Conservation (phyloP, 2,888 invertebrate genomes). For the Agriopis marginaria region DNA sequence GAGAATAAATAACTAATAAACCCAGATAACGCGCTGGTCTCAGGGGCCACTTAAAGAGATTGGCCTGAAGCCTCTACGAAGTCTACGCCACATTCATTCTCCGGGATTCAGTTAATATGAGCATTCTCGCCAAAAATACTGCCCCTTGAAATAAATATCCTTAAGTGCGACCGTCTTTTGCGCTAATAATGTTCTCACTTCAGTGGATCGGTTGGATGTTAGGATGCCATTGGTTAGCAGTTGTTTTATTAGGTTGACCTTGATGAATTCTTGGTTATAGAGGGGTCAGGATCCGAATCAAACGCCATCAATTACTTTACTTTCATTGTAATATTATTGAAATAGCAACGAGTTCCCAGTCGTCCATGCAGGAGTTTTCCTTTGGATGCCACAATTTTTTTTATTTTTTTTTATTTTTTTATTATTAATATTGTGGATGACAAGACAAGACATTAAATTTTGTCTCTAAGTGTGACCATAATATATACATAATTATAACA, state of each 20-base stretch:
- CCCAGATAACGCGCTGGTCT: conserved; percentile 69
- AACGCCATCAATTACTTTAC: too few relatives aligned
- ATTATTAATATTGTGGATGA: too few relatives aligned
- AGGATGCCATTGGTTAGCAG: conserved; percentile 18
- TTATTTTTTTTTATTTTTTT: too few relatives aligned
- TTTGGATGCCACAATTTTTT: too few relatives aligned
- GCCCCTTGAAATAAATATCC: conserved; percentile 74
- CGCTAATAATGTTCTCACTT: conserved; percentile 42
- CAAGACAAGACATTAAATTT: too few relatives aligned
- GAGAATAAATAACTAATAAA: conserved; percentile 82
- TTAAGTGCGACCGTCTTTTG: conserved; percentile 62
- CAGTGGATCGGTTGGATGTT: conserved; percentile 16
- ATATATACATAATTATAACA: too few relatives aligned
- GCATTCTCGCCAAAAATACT: conserved; percentile 67
- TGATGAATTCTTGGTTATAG: too few relatives aligned
- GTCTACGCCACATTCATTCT: conserved; percentile 45
- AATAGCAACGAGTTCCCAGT: too few relatives aligned
- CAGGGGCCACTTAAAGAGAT: conserved; percentile 80
- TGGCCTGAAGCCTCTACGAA: conserved; percentile 62
- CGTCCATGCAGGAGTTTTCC: too few relatives aligned
- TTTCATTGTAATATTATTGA: too few relatives aligned
- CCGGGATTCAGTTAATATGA: conserved; percentile 73
- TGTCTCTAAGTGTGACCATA: too few relatives aligned
- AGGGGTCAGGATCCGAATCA: too few relatives aligned
- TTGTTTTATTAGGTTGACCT: conserved; percentile 9